A percentile compares a stretch with the other conserved stretches of the same genome.
phyloP scores from a whole-genome alignment of 2,113 vertebrate genomes.

The Butorides virescens region DNA sequence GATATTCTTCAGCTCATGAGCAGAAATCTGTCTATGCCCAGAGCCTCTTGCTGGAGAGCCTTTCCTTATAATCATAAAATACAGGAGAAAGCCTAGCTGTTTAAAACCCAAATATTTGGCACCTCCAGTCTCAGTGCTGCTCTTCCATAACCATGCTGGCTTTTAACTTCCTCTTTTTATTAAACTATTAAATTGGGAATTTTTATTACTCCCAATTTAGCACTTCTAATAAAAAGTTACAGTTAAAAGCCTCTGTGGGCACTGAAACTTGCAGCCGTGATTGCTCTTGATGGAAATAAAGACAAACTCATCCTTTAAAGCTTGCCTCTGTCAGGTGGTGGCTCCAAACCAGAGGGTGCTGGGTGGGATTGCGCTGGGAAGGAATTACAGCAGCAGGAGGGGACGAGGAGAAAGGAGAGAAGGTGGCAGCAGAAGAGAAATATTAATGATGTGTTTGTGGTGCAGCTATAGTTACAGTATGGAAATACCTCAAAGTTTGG shows the following conservation, averaged over 20 bases:
- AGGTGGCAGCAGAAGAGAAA: not conserved
- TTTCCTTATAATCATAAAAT: not conserved
- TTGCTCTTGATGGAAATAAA: conserved; percentile 53
- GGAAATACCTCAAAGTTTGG: not conserved
- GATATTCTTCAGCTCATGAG: not conserved
- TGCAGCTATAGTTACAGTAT: not conserved
- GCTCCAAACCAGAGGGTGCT: not conserved
- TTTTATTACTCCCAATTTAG: conserved; percentile 59
- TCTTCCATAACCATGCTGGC: not conserved
- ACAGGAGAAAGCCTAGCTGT: not conserved
- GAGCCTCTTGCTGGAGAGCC: not conserved
- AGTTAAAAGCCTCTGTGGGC: conserved; percentile 44
- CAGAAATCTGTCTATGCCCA: not conserved
- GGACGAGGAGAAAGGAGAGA: not conserved
- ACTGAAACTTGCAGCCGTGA: conserved; percentile 45
- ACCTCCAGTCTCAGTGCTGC: not conserved
- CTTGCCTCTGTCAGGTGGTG: not conserved
- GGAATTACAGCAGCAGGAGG: conserved; percentile 4
- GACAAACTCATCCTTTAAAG: not conserved
- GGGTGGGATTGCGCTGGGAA: not conserved
- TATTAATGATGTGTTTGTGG: not conserved
- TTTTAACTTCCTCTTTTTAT: conserved; percentile 48
- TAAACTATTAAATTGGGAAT: conserved; percentile 37
- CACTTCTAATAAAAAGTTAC: conserved; percentile 57
- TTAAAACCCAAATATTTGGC: not conserved